phyloP scores from a whole-genome alignment of 1,140 invertebrate genomes.

The Lycorma delicatula region DNA sequence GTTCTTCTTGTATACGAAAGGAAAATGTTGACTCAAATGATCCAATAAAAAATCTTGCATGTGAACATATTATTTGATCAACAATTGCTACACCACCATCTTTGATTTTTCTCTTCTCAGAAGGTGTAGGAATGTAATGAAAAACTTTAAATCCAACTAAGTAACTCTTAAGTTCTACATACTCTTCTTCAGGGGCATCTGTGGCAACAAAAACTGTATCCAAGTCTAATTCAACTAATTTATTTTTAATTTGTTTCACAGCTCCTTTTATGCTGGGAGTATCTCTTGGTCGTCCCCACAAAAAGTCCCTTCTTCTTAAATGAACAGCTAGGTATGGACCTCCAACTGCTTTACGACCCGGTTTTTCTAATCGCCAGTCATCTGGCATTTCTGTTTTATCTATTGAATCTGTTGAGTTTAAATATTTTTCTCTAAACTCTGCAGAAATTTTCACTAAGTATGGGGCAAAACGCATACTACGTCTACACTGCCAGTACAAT shows the following conservation, averaged over 20 bases:
- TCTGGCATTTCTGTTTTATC: constrained; percentile 49
- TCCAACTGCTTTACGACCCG: constrained; percentile 47
- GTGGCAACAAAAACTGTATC: constrained; percentile 70
- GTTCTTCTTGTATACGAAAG: constrained; percentile 92
- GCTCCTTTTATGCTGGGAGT: constrained; percentile 63
- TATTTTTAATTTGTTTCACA: constrained; percentile 56
- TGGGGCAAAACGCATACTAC: constrained; percentile 83
- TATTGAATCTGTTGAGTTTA: constrained; percentile 57
- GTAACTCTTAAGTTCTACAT: constrained; percentile 40
- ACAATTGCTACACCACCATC: constrained; percentile 90
- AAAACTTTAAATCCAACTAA: constrained; percentile 41
- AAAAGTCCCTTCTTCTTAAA: constrained; percentile 76
- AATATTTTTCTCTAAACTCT: constrained; percentile 53
- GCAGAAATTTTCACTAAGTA: constrained; percentile 59
- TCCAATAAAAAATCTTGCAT: constrained; percentile 81
- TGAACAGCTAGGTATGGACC: constrained; percentile 74
- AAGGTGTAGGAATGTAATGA: constrained; percentile 41
- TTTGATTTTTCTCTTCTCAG: constrained; percentile 45
- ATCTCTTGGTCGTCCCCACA: constrained; percentile 51
- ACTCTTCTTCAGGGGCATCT: constrained; percentile 56
- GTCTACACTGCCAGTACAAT: constrained; percentile 75
- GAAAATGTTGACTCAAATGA: constrained; percentile 93
- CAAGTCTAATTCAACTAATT: constrained; percentile 50
- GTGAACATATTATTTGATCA: constrained; percentile 91
- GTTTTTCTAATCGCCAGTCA: constrained; percentile 57